These are phyloP conservation scores for Ryuthela nishihirai DNA, from an alignment of 2,888 invertebrate genomes.

Conservation along the genomic window DNA sequence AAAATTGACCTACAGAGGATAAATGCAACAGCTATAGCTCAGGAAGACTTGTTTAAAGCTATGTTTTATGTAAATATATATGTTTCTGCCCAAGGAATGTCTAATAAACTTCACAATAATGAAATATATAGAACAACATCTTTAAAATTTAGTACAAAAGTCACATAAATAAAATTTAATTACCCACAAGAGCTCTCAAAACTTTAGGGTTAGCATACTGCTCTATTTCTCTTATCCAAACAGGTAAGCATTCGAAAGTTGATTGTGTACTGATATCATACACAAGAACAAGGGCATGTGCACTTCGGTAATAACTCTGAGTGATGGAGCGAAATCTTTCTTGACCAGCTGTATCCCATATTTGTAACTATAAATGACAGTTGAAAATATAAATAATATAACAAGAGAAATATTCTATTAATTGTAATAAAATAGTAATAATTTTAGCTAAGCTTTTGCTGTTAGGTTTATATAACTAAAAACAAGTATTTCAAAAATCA, in stretches of 20 bases:
- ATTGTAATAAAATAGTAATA: background rate
- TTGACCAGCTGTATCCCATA: conserved; percentile 98
- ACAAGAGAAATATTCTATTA: background rate
- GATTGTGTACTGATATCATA: conserved; percentile 98
- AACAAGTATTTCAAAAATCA: no score
- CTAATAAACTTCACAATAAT: no score
- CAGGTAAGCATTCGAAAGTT: conserved; percentile 93
- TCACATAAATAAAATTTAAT: conserved; percentile 48
- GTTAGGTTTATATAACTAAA: no score
- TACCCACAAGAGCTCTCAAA: conserved; percentile 87
- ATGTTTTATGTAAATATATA: no score
- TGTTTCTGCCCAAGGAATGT: no score
- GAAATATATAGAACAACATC: no score
- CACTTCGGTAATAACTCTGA: conserved; percentile 95
- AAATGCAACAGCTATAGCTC: no score
- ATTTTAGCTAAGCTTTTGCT: no score
- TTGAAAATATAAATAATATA: background rate
- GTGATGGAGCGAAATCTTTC: conserved; percentile 94
- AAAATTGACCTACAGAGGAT: no score
- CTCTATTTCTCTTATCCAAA: conserved; percentile 96
- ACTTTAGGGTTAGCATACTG: conserved; percentile 96
- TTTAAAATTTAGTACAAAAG: no score
- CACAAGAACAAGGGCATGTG: conserved; percentile 92
- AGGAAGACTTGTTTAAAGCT: no score
- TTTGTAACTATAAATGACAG: conserved; percentile 72